phyloP scores from a whole-genome alignment of 2,113 vertebrate genomes.

The Albula goreensis region DNA sequence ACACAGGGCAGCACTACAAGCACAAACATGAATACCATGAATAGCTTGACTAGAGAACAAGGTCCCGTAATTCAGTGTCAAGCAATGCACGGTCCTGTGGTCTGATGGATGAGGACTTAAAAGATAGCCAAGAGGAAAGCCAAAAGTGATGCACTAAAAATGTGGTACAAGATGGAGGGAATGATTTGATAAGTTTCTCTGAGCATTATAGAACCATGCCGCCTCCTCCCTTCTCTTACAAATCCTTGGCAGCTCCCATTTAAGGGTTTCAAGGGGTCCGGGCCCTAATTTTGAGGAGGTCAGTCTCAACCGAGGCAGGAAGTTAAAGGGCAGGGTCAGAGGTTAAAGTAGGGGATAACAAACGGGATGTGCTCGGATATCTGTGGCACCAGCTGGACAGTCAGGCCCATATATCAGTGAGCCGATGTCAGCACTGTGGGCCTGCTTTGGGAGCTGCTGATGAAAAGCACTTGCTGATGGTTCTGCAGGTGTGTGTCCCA shows the following conservation, averaged over 20 bases:
- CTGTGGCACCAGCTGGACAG: background rate
- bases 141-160: no score
- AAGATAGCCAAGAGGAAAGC: background rate
- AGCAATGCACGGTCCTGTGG: background rate
- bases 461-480: background rate
- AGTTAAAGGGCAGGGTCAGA: slow-evolving; percentile 33
- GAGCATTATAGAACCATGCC: no score
- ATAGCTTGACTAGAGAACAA: no score
- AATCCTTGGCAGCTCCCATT: background rate
- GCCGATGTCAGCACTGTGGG: background rate
- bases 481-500: background rate
- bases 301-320: slow-evolving; percentile 18
- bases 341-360: slow-evolving; percentile 10
- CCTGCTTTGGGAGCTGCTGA: background rate
- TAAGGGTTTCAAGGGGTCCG: background rate
- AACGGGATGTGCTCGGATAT: background rate
- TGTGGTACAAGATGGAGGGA: no score
- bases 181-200: no score
- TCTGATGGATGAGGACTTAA: background rate
- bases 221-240: background rate
- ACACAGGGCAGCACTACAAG: no score
- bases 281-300: slow-evolving; percentile 30
- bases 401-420: background rate
- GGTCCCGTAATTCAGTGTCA: no score
- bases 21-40: background rate